Percentiles rank a stretch among this genome's conserved stretches.
These are phyloP conservation scores for Carassius carassius DNA, from an alignment of 2,113 vertebrate species.

Conservation along the genomic window DNA sequence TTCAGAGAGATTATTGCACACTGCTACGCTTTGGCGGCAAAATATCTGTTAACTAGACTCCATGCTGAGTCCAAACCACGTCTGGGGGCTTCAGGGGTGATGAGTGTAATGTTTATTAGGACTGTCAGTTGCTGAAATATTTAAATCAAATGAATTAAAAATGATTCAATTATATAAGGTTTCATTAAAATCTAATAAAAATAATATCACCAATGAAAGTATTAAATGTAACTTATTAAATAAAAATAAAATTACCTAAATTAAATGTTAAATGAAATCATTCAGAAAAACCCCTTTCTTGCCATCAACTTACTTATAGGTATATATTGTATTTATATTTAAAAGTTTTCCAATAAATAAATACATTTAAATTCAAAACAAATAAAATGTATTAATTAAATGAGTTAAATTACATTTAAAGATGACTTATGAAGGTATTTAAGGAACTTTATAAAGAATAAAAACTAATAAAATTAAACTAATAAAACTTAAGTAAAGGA, in stretches of 20 bases:
- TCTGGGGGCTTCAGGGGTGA: not conserved
- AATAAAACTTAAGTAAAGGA: too few relatives aligned
- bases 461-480: too few relatives aligned
- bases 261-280: not conserved
- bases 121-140: not conserved
- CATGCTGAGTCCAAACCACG: not conserved
- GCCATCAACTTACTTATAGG: not conserved
- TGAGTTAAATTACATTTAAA: too few relatives aligned
- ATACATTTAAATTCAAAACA: too few relatives aligned
- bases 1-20: slow-evolving; percentile 1
- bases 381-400: too few relatives aligned
- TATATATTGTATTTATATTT: too few relatives aligned
- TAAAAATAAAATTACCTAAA: not conserved
- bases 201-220: not conserved
- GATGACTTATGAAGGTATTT: too few relatives aligned
- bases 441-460: too few relatives aligned
- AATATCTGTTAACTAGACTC: slow-evolving; percentile 14
- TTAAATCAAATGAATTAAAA: not conserved
- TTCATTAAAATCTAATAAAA: not conserved
- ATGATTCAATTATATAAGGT: not conserved
- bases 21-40: not conserved
- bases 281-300: not conserved
- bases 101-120: not conserved
- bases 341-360: too few relatives aligned
- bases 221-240: not conserved